phyloP scores from a whole-genome alignment of 1,140 invertebrate genomes.

The Notospermus geniculatus region DNA sequence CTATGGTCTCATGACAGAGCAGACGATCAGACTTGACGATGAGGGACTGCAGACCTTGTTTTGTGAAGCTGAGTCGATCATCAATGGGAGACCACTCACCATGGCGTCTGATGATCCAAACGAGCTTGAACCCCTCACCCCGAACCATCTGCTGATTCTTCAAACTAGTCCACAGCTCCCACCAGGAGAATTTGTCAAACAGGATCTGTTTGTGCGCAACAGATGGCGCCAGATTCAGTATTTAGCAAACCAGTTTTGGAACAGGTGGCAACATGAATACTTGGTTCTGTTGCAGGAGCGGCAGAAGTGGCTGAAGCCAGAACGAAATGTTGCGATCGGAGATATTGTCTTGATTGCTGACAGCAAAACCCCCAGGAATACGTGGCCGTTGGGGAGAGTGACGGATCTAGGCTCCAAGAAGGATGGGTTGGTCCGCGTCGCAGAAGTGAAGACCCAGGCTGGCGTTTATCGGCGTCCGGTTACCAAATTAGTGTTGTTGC shows the following conservation, averaged over 20 bases:
- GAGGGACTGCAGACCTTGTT: constrained; percentile 23
- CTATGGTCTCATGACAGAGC: constrained; percentile 17
- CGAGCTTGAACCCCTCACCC: constrained; percentile 8
- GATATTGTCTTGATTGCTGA: constrained; percentile 28
- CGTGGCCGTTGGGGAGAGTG: no score
- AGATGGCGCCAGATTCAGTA: no score
- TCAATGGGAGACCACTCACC: constrained; percentile 19
- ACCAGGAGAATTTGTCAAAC: background rate
- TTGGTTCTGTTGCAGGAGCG: constrained; percentile 21
- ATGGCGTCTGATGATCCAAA: background rate
- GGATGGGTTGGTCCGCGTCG: no score
- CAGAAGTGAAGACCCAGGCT: no score
- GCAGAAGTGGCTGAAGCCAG: constrained; percentile 24
- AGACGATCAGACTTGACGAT: constrained; percentile 24
- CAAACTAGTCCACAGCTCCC: constrained; percentile 10
- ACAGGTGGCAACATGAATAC: constrained; percentile 20
- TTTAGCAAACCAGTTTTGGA: no score
- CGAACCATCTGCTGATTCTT: constrained; percentile 9
- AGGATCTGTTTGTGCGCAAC: background rate
- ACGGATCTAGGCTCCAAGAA: no score
- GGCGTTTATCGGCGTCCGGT: no score
- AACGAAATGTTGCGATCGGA: constrained; percentile 21
- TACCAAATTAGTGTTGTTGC: no score
- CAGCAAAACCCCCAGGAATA: constrained; percentile 20
- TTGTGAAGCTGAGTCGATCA: constrained; percentile 19